Percentiles rank a stretch among this genome's conserved stretches.
Evolutionary conservation across 2,113 vertebrate genomes (phyloP).

Genomic region (Pyrgilauda ruficollis): DNA sequence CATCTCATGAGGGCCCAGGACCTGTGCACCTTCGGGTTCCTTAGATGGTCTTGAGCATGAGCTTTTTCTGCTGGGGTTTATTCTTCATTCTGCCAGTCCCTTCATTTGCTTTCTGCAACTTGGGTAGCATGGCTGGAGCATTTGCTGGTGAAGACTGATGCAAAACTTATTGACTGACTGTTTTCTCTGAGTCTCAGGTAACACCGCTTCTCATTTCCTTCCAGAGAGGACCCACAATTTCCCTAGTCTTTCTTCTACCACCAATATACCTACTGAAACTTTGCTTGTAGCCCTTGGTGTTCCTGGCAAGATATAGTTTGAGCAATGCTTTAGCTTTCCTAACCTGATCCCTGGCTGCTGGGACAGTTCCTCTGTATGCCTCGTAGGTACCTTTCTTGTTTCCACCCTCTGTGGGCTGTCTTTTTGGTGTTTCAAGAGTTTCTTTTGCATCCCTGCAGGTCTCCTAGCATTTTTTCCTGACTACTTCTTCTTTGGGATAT

Average conservation of each 20-base stretch:
- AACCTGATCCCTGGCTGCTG: neutral
- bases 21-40: neutral
- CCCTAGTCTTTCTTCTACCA: neutral
- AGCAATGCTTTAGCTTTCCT: neutral
- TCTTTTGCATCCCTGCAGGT: neutral
- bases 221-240: neutral
- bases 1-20: neutral
- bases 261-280: neutral
- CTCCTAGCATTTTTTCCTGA: neutral
- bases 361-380: neutral
- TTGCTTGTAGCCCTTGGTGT: neutral
- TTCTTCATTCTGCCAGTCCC: neutral
- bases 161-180: neutral
- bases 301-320: neutral
- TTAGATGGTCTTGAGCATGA: neutral
- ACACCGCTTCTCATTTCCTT: neutral
- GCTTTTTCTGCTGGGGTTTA: neutral
- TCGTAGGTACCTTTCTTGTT: neutral
- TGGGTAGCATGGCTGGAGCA: neutral
- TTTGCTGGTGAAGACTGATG: neutral
- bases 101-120: neutral
- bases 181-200: neutral
- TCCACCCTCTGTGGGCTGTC: neutral
- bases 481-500: neutral
- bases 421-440: neutral